These are phyloP conservation scores for Pelagia noctiluca DNA, from an alignment of 30 jellyfish, hydroid and myxozoan genomes.

Conservation along the genomic window DNA sequence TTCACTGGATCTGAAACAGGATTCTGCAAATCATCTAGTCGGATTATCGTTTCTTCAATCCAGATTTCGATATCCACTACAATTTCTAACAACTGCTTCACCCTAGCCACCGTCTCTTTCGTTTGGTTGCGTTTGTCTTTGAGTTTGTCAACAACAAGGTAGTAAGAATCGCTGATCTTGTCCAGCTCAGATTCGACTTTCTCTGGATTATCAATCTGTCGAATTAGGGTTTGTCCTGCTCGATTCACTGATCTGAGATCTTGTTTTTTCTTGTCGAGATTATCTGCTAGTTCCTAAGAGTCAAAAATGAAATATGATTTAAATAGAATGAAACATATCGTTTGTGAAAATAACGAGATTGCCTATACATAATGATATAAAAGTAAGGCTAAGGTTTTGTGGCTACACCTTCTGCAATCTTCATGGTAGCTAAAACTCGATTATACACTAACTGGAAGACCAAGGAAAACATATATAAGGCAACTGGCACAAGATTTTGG, in stretches of 20 bases:
- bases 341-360: no score
- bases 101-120: slow-evolving; percentile 65
- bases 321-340: no score
- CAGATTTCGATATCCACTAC: slow-evolving; percentile 82
- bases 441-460: no score
- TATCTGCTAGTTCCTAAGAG: slow-evolving; percentile 73
- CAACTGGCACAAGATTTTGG: no score
- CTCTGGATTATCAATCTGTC: slow-evolving; percentile 85
- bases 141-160: slow-evolving; percentile 59
- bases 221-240: slow-evolving; percentile 89
- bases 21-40: slow-evolving; percentile 20
- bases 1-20: slow-evolving; percentile 76
- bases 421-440: no score
- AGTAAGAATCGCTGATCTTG: slow-evolving; percentile 86
- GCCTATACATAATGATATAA: no score
- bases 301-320: not conserved
- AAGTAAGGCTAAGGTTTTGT: no score
- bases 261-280: slow-evolving; percentile 87
- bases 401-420: no score
- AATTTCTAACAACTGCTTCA: slow-evolving; percentile 52
- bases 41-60: slow-evolving; percentile 70
- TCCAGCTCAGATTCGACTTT: slow-evolving; percentile 84
- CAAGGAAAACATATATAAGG: no score
- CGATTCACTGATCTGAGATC: slow-evolving; percentile 92
- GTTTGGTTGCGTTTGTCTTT: slow-evolving; percentile 76